Percentiles rank a stretch among this genome's conserved stretches.
phyloP scores from a whole-genome alignment of 2,797 vertebrate genomes.

The Enteromius fasciolatus region DNA sequence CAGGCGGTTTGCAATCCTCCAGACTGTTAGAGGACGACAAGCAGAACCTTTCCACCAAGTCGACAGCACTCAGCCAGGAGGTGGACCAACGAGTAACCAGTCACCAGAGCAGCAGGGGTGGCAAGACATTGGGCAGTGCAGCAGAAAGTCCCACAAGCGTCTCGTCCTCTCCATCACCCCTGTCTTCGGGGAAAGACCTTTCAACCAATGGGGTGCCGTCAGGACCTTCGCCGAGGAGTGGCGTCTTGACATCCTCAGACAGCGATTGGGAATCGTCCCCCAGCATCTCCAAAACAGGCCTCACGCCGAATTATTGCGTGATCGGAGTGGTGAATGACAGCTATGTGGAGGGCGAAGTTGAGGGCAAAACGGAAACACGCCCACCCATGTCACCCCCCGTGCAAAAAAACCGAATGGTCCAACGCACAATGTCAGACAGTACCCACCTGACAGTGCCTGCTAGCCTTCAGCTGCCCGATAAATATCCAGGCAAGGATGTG shows the following conservation, averaged over 20 bases:
- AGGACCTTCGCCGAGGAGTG: constrained; percentile 15
- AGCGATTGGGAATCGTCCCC: constrained; percentile 61
- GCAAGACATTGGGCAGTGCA: constrained; percentile 66
- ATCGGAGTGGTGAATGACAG: constrained; percentile 57
- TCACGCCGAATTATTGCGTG: constrained; percentile 53
- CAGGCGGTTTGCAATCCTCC: constrained; percentile 62
- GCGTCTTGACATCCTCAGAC: constrained; percentile 1
- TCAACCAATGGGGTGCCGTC: constrained; percentile 26
- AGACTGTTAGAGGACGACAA: constrained; percentile 82
- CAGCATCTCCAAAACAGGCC: constrained; percentile 49
- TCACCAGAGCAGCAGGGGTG: constrained; percentile 64
- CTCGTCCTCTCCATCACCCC: constrained; percentile 66
- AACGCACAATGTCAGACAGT: constrained; percentile 91
- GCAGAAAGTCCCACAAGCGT: constrained; percentile 76
- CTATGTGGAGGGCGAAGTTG: constrained; percentile 53
- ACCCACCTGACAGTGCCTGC: constrained; percentile 89
- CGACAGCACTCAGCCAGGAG: constrained; percentile 57
- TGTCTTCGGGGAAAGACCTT: constrained; percentile 65
- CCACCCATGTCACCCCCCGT: constrained; percentile 55
- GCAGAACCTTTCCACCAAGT: constrained; percentile 75
- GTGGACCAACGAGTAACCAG: constrained; percentile 73
- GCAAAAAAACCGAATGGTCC: constrained; percentile 83
- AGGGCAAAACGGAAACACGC: constrained; percentile 45
- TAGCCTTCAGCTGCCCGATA: constrained; percentile 79
- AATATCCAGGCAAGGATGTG: constrained; percentile 75